Conservation (phyloP, 2,888 invertebrate genomes). For the Drosophila prostipennis region DNA sequence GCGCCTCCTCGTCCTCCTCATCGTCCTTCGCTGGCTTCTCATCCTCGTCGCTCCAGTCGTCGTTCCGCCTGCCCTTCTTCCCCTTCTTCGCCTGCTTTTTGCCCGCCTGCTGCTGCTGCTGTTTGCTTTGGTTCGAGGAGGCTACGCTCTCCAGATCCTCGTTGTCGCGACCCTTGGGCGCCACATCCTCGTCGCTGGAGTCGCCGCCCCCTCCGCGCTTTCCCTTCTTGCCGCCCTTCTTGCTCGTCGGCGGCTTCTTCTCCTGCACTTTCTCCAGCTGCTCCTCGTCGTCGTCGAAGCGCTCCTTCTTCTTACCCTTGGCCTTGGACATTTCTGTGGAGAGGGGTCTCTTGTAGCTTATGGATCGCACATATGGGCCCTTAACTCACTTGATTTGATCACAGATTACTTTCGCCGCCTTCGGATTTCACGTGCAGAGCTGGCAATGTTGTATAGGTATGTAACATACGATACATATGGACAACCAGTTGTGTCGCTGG, state of each 20-base stretch:
- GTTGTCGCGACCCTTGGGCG: conserved; percentile 72
- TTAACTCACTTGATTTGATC: conserved; percentile 13
- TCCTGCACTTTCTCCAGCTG: conserved; percentile 54
- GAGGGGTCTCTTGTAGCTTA: neutral
- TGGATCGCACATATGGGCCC: neutral
- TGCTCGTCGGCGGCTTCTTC: conserved; percentile 59
- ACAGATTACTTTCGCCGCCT: conserved; percentile 35
- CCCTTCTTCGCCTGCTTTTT: conserved; percentile 77
- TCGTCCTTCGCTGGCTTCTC: conserved; percentile 38
- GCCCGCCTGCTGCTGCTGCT: conserved; percentile 45
- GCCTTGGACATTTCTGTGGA: conserved; percentile 64
- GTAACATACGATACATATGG: neutral
- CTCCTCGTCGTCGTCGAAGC: conserved; percentile 74
- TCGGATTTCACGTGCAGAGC: conserved; percentile 71
- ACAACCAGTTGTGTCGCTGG: conserved; percentile 9
- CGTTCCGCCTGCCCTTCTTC: conserved; percentile 84
- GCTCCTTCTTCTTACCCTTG: conserved; percentile 80
- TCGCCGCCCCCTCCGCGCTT: conserved; percentile 85
- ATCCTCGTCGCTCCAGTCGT: conserved; percentile 85
- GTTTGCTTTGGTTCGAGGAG: conserved; percentile 62
- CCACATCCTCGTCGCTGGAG: conserved; percentile 85
- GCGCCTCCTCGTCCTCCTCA: conserved; percentile 41
- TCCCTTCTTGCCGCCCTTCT: conserved; percentile 75
- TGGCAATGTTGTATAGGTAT: conserved; percentile 49
- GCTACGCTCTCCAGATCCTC: conserved; percentile 81